Base-by-base conservation (phyloP, 2,797 vertebrate genomes). In the Parauchenoglanis punctatus region DNA sequence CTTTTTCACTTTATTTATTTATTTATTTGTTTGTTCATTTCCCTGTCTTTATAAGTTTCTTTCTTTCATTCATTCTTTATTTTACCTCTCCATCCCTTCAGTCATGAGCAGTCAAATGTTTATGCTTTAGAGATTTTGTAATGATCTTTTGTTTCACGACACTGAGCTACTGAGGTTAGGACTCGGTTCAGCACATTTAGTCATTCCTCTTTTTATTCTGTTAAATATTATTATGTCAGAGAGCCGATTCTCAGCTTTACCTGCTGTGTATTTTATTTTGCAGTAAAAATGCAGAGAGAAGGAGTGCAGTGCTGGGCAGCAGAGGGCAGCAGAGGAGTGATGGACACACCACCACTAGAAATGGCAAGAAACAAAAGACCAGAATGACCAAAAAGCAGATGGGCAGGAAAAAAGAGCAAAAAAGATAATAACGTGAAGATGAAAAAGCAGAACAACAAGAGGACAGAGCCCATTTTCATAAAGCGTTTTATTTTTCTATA, bases 401-500 rank as follows among this genome's bases (percentile, higher is more conserved):
- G 83, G 35, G 68, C 7, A 23, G 4, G 56, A 93, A 94, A 46
- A 93, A 83, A 85, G 73, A n/a, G 52, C 78, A 83, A 78, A 86
- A 80, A 86, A 80, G 90, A 85, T 91, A 92, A 31, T 91, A 67
- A 83, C 63, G 40, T 59, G 75, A 52, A 85, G n/a, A 80, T 52
- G 49, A 81, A 52, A 78, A 67, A 59, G 28, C 13, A 44, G 85
- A 44, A n/a, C n/a, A 44, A n/a, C n/a, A 15, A 87, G 81, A 28
- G 44, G 75, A 83, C 92, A 93, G 92, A 91, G 92, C 93, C 91
- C 93, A 91, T 94, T 94, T 94, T 93, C 93, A 95, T 92, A 95
- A 95, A 95, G 95, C 94, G 92, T 95, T 96, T 96, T 96, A 96
- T 96, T 96, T 96, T 96, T 96, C 94, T 96, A 96, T 95, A 94